Evolutionary conservation across 2,888 invertebrate species (phyloP), one percentile per base, ranked within the genome.

Genomic region (Pinctada fucata): DNA sequence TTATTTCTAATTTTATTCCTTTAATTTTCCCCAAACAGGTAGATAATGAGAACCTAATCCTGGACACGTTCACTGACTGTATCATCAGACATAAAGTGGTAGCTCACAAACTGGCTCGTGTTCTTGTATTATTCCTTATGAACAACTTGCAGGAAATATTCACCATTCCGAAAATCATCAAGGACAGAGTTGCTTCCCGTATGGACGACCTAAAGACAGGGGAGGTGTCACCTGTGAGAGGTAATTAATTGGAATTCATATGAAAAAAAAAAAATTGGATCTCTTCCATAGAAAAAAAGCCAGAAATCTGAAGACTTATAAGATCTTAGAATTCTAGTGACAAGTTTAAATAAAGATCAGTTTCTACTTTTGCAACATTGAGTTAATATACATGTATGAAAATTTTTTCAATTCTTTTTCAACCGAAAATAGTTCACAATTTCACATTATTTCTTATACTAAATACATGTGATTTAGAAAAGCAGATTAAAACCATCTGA

Each of bases 71-170:
- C 78, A 88, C 90, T 16, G 84, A 87, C 66, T 79, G 80, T 70
- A 84, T 92, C 50, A 79, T 91, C 65, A 87, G 87, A 58, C 90
- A 90, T 82, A 89, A 89, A 74, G 84, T 90, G 65, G 79, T 91
- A 64, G 86, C 90, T 1, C 86, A 86, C 48, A 89, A 89, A 73
- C 87, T 91, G 75, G 86, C 88, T 3, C 82, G 86, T 0, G 84
- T 88, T 50, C 83, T 92, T 10, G 88, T 90, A 63, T 84, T 85
- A 72, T 91, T 91, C 82, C 86, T 91, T 82, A 80, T 91, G 78
- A 87, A 88, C 48, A 86, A 90, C 77, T 82, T 86, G n/a, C 84
- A 87, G 13, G 82, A 85, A 31, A 81, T 91, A 67, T 90, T 91
- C 80, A 84, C 82, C 3, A 75, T 89, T 4, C 91, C 91, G 4